Base-by-base conservation (phyloP, 2,797 vertebrate species). In the Chiroxiphia lanceolata region DNA sequence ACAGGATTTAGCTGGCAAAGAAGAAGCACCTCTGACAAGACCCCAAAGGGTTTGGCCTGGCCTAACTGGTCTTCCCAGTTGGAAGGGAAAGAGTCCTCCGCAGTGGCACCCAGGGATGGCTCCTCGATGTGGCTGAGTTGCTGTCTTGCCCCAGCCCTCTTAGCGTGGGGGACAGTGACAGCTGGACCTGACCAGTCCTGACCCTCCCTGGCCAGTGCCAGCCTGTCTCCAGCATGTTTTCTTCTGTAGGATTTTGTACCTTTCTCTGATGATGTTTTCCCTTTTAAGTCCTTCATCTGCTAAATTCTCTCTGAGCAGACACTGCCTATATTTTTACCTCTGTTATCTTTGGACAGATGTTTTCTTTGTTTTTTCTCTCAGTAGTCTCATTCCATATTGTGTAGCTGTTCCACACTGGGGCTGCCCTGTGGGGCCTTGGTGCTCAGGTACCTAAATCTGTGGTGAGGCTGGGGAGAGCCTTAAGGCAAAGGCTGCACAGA, bases 11-110 rank as follows among this genome's bases (percentile, higher is more conserved):
- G 72, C 69, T 0, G 0, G 3, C 33, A 33, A 50, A 72, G 21
- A 0, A 2, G 34, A 53, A 44, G 15, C 17, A 48, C 3, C 4
- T 7, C 13, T 3, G 10, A 2, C 0, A 6, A 71, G 6, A 7
- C 16, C 13, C 23, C 11, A 7, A 0, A 44, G 9, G 56, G 5
- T 40, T 47, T 78, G 17, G 3, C 10, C 22, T 81, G 45, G 4
- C 45, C 54, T 21, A 31, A 53, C 10, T 53, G 27, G 27, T 51
- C 50, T 29, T 51, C 25, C 15, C 15, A 29, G 18, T 38, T 4
- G 5, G 17, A 13, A 29, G 26, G 22, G 44, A 21, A 60, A 63
- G 15, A 40, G 31, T 40, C 31, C 1, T 11, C 10, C 7, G 4
- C 14, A 15, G 12, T 1, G 6, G 6, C 27, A 87, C 21, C 21